Conservation (phyloP, 2,113 vertebrate species). For the Aythya baeri region DNA sequence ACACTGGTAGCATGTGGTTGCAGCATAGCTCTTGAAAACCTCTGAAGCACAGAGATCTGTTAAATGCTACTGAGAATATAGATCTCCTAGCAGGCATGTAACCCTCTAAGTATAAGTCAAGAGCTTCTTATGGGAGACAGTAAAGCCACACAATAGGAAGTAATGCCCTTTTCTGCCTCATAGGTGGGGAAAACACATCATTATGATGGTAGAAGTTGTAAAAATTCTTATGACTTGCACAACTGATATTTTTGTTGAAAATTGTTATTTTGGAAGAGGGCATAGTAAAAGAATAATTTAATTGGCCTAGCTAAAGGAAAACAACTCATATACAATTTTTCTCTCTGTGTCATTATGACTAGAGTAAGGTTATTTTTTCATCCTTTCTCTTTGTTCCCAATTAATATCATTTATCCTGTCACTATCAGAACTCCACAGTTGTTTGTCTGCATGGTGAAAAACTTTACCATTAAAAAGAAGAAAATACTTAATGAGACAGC, state of each 20-base stretch:
- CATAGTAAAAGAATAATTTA: not conserved
- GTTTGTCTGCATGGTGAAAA: not conserved
- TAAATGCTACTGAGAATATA: not conserved
- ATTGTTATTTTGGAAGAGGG: not conserved
- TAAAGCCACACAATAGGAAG: not conserved
- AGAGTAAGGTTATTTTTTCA: not conserved
- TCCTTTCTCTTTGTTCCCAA: not conserved
- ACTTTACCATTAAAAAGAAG: not conserved
- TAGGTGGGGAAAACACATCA: not conserved
- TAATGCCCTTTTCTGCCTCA: not conserved
- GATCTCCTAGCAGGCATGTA: not conserved
- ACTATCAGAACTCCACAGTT: not conserved
- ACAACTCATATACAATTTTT: not conserved
- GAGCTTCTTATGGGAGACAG: not conserved
- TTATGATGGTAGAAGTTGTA: not conserved
- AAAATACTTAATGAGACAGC: not conserved
- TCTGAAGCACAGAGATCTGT: not conserved
- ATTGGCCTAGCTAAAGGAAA: slow-evolving; percentile 9
- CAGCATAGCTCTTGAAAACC: not conserved
- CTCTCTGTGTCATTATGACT: not conserved
- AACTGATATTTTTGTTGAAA: not conserved
- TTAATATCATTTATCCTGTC: not conserved
- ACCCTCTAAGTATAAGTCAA: not conserved
- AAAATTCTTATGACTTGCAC: not conserved
- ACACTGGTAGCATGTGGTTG: not conserved